These are phyloP conservation scores for Camelus dromedarius DNA, from an alignment of 2,113 vertebrate species.

Conservation along the genomic window DNA sequence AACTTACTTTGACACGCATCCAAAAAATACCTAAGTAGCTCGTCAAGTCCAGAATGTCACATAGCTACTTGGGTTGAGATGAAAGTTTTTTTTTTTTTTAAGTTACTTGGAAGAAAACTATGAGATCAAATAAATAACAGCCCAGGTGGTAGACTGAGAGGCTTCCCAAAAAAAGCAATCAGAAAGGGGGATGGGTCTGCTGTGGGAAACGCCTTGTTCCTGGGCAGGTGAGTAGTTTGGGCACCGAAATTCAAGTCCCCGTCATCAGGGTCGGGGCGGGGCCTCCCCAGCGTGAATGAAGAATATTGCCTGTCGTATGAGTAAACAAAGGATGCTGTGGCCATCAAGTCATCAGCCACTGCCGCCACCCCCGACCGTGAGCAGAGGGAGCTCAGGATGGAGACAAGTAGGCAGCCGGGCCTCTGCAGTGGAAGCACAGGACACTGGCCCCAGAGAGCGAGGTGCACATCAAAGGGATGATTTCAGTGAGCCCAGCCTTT, in stretches of 20 bases:
- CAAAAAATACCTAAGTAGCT: background rate
- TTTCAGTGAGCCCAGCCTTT: too few species aligned
- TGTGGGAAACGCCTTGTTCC: fast-evolving
- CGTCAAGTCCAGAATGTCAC: background rate
- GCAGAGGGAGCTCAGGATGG: too few species aligned
- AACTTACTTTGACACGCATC: background rate
- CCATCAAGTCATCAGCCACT: too few species aligned
- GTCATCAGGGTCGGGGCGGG: fast-evolving
- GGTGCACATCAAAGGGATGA: too few species aligned
- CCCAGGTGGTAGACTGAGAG: fast-evolving
- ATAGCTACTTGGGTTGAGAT: background rate
- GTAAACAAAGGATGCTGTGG: too few species aligned
- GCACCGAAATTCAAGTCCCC: background rate
- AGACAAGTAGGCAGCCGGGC: too few species aligned
- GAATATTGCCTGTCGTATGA: too few species aligned
- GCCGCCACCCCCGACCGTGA: too few species aligned
- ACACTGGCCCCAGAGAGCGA: too few species aligned
- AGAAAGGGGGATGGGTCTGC: background rate
- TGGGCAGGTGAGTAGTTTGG: background rate
- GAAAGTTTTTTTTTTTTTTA: background rate
- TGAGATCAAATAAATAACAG: background rate
- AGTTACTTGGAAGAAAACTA: background rate
- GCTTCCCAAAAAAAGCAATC: background rate
- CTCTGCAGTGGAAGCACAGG: too few species aligned
- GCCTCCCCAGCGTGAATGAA: too few species aligned